Evolutionary conservation across 2,113 vertebrate genomes (phyloP), one percentile per base, ranked within the genome.

Genomic region (Sinocyclocheilus rhinocerous): DNA sequence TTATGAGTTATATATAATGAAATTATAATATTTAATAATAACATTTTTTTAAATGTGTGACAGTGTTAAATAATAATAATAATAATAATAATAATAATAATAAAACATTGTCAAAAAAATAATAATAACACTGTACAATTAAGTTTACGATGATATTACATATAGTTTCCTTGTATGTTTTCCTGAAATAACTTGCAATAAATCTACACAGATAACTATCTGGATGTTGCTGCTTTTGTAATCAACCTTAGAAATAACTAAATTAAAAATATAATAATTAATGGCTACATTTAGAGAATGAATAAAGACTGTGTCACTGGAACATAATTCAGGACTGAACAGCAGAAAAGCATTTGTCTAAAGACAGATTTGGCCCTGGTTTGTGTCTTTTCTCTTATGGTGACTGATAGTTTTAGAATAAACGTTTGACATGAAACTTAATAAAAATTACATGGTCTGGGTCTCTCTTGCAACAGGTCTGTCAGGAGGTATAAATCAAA

Each of bases 401-500:
- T 61, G 76, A 85, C 61, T 80, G 69, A 85, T 85, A 6, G 63
- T n/a, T 80, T 12, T 18, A 59, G 50, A 80, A 61, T 79, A 55
- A 33, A 8, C 24, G 24, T 16, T 33, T 85, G 84, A 80, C 84
- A 39, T 57, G 22, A 73, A 80, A 85, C 63, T 70, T 85, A 26
- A 79, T 85, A 79, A 85, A 80, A 85, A 85, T 29, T 45, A 79
- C 48, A 57, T 0, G 48, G 36, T n/a, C 61, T 22, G 48, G 18
- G 29, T 70, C 50, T 15, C 48, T 13, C 48, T 57, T 11, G 63
- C 48, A 55, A 72, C 65, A 80, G 76, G 52, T 59, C 11, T 45
- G 72, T 50, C 57, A 55, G 39, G n/a, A 55, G 61, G 18, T 6
- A 80, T 85, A 80, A 85, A 86, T 81, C 85, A 86, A 69, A 81